These are phyloP conservation scores for Myotis vivesi DNA, from an alignment of 2,797 vertebrate species.

Conservation along the genomic window DNA sequence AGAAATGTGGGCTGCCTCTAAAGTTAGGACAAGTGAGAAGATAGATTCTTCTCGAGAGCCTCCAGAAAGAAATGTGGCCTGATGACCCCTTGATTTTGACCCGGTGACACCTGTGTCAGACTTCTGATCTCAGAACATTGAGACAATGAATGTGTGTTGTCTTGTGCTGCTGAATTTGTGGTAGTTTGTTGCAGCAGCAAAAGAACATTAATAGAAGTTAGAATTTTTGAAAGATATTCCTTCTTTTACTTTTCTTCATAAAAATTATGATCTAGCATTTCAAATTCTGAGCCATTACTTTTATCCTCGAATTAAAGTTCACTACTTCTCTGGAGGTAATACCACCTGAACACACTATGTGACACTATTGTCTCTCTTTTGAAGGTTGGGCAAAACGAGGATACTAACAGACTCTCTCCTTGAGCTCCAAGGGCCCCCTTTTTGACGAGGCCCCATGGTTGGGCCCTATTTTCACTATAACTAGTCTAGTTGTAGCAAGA, in stretches of 20 bases:
- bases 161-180: not conserved
- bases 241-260: not conserved
- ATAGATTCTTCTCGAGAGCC: not conserved
- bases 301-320: not conserved
- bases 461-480: too few relatives aligned
- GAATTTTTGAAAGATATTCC: not conserved
- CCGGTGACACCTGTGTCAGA: not conserved
- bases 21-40: not conserved
- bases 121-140: not conserved
- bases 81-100: not conserved
- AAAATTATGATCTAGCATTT: not conserved
- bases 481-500: not conserved
- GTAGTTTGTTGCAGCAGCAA: not conserved
- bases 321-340: not conserved
- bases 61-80: not conserved
- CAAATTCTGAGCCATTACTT: not conserved
- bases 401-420: not conserved
- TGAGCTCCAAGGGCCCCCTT: not conserved
- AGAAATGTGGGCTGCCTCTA: too few relatives aligned
- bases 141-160: not conserved
- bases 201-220: not conserved
- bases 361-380: not conserved
- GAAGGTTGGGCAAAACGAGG: not conserved
- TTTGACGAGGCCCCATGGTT: not conserved
- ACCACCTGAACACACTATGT: not conserved